These are phyloP conservation scores for Drosophila nigromelanica DNA, from an alignment of 1,140 invertebrate genomes.

Conservation along the genomic window DNA sequence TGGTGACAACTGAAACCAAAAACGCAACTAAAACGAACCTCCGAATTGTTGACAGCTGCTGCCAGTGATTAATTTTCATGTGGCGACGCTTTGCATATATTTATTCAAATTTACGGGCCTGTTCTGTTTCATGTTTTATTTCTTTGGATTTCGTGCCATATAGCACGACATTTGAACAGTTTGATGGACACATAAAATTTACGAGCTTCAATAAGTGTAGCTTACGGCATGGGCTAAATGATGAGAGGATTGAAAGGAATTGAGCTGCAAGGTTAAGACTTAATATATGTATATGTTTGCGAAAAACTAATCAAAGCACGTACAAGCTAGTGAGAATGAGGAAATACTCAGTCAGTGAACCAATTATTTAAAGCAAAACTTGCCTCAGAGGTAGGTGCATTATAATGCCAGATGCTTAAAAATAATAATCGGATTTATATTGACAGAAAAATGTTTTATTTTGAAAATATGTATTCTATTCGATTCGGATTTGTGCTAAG, in stretches of 20 bases:
- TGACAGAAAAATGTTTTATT: no score
- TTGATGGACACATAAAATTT: conserved; percentile 43
- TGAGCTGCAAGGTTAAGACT: conserved; percentile 39
- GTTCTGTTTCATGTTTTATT: conserved; percentile 13
- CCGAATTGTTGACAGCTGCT: conserved; percentile 40
- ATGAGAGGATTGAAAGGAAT: conserved; percentile 24
- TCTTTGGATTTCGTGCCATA: background rate
- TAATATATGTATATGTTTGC: background rate
- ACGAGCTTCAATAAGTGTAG: conserved; percentile 30
- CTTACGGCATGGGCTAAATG: conserved; percentile 13
- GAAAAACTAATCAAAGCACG: conserved; percentile 11
- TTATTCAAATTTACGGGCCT: conserved; percentile 43
- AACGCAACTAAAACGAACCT: conserved; percentile 27
- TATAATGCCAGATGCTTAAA: no score
- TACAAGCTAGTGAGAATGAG: background rate
- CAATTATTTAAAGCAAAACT: no score
- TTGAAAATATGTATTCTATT: no score
- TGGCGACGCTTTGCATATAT: conserved; percentile 42
- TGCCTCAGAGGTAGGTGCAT: no score
- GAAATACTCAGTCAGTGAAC: background rate
- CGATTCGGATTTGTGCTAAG: no score
- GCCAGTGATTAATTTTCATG: conserved; percentile 60
- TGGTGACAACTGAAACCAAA: background rate
- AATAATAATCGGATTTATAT: no score
- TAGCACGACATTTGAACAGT: conserved; percentile 19